A percentile compares a stretch with the other conserved stretches of the same genome.
phyloP scores from a whole-genome alignment of 2,113 vertebrate species.

The Hypanus sabinus region DNA sequence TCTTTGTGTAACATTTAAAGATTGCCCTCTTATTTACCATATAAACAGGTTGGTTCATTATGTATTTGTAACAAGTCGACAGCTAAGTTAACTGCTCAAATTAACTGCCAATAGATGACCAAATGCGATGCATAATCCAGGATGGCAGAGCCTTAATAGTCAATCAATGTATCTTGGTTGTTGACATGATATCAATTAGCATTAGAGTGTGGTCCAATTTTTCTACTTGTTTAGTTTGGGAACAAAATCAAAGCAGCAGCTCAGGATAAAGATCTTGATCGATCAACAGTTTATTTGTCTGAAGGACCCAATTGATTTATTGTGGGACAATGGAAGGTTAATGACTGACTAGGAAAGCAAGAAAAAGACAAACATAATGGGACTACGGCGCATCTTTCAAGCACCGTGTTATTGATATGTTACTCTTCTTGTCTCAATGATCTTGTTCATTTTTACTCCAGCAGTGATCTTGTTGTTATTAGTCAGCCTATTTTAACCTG shows the following conservation, averaged over 20 bases:
- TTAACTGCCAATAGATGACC: neutral
- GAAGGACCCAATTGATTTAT: conserved; percentile 18
- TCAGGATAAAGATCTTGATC: neutral
- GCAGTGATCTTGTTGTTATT: neutral
- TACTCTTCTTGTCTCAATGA: too few species aligned
- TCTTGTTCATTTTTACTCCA: neutral
- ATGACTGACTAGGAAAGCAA: neutral
- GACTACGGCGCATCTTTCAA: neutral
- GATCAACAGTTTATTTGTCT: conserved; percentile 1
- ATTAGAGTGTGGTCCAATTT: neutral
- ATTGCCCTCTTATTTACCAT: neutral
- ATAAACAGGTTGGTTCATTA: neutral
- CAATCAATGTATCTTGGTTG: conserved; percentile 1
- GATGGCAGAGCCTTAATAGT: neutral
- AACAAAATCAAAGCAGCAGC: neutral
- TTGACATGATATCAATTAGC: conserved; percentile 25
- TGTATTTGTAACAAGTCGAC: conserved; percentile 2
- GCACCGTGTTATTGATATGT: neutral
- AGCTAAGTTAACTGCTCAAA: too few species aligned
- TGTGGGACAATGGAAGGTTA: neutral
- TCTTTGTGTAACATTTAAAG: neutral
- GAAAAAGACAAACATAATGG: neutral
- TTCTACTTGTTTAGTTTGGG: neutral
- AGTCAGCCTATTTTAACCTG: too few species aligned
- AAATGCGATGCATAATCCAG: neutral